Percentiles rank a stretch among this genome's conserved stretches.
Evolutionary conservation across 2,113 vertebrate species (phyloP).

Genomic region (Python bivittatus): DNA sequence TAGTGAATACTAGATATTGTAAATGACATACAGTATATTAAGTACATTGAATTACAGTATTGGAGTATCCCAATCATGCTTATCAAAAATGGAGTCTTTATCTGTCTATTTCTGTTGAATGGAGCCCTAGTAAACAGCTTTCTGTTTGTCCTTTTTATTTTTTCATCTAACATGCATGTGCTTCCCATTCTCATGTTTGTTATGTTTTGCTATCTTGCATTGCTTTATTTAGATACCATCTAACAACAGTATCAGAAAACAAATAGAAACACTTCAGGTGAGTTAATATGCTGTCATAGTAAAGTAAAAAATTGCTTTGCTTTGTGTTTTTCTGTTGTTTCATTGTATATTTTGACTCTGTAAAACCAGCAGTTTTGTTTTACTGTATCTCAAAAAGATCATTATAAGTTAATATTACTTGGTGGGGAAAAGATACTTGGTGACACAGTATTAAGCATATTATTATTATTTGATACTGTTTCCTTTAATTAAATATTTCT

Average conservation of each 20-base stretch:
- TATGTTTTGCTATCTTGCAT: constrained; percentile 88
- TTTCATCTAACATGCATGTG: constrained; percentile 88
- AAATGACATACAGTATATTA: background rate
- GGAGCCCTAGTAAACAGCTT: constrained; percentile 76
- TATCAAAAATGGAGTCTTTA: background rate
- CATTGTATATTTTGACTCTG: constrained; percentile 61
- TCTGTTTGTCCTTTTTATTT: constrained; percentile 76
- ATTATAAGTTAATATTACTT: constrained; percentile 8
- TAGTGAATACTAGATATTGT: background rate
- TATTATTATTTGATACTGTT: background rate
- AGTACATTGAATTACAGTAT: background rate
- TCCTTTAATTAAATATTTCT: constrained; percentile 1
- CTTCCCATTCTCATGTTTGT: constrained; percentile 83
- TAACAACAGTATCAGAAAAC: constrained; percentile 99
- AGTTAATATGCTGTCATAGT: constrained; percentile 77
- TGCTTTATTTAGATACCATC: constrained; percentile 99
- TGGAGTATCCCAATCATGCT: background rate
- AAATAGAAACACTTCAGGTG: constrained; percentile 99
- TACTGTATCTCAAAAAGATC: constrained; percentile 31
- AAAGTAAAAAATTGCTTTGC: constrained; percentile 69
- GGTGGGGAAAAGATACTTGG: constrained; percentile 28
- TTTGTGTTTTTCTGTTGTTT: constrained; percentile 55
- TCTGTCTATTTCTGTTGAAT: constrained; percentile 76
- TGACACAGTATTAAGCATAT: constrained; percentile 26
- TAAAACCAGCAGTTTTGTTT: constrained; percentile 5